Percentiles rank a stretch among this genome's conserved stretches.
Evolutionary conservation across 2,797 vertebrate species (phyloP).

Genomic region (Pteronotus mesoamericanus): DNA sequence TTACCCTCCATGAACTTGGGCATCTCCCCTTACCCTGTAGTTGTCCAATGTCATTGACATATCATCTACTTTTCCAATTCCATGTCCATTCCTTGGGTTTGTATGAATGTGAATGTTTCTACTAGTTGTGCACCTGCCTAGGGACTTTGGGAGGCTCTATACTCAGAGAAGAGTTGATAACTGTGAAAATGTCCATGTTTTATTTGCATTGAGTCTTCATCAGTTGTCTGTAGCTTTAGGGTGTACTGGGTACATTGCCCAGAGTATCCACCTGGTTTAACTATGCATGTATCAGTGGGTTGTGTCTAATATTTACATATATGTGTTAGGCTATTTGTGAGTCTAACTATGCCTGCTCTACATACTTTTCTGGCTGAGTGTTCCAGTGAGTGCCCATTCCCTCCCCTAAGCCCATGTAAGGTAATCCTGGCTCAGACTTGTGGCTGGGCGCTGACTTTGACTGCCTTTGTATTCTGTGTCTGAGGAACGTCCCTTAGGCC

Average conservation of each 20-base stretch:
- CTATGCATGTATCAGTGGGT: background rate
- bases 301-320: background rate
- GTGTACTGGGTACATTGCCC: background rate
- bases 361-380: background rate
- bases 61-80: background rate
- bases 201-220: conserved; percentile 2
- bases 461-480: conserved; percentile 23
- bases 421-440: background rate
- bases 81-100: background rate
- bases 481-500: background rate
- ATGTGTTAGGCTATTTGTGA: background rate
- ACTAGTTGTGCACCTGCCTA: background rate
- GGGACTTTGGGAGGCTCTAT: background rate
- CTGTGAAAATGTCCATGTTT: background rate
- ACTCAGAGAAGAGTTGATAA: background rate
- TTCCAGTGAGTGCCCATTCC: background rate
- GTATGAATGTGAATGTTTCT: background rate
- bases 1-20: background rate
- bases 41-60: background rate
- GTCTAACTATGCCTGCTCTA: background rate
- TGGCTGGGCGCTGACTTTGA: background rate
- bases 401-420: background rate
- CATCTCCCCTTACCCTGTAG: background rate
- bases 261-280: background rate
- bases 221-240: background rate